Base-by-base conservation (phyloP, 2,797 vertebrate species). In the Xyrichtys novacula region DNA sequence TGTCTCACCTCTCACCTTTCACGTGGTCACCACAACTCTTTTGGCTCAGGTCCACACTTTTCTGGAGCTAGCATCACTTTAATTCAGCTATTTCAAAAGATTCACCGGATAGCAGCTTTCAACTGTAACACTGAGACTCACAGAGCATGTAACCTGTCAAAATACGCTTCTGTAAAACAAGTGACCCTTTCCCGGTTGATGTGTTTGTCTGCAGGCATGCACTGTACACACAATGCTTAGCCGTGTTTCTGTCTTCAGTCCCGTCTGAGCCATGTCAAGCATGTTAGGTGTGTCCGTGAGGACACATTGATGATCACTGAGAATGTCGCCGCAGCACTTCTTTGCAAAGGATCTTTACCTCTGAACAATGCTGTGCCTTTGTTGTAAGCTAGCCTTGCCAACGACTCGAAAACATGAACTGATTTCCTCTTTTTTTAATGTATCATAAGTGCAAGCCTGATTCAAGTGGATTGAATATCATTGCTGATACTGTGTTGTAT, bases 331-430 rank as follows among this genome's bases (percentile, higher is more conserved):
- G 85, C 89, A 89, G 89, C 89, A 88, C 90, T 91, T 93, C 89
- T 94, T 92, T 83, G 83, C 88, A 93, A 94, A 94, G 91, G 90
- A 93, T 91, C 89, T 49, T 92, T 94, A 95, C 94, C 94, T 94
- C 93, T 91, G 81, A 91, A 94, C 90, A 93, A 92, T 93, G 92
- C 93, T 93, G 94, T 95, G 94, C 94, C 94, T 95, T 95, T 94
- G 93, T 94, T 93, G 93, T 92, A 93, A 89, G 94, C 93, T 94
- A 94, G 93, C 91, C 94, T 94, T 94, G 93, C 93, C 92, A 95
- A 94, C 91, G 81, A 94, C 88, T 91, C 84, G 79, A 91, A 86
- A 85, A 86, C 78, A 76, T 91, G 72, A 90, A 87, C 82, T 74
- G 74, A 85, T 90, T 90, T 89, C 60, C 67, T 78, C n/a, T 74